These are phyloP conservation scores for Neocrepidodera transversa DNA, from an alignment of 2,888 invertebrate genomes.

Conservation along the genomic window DNA sequence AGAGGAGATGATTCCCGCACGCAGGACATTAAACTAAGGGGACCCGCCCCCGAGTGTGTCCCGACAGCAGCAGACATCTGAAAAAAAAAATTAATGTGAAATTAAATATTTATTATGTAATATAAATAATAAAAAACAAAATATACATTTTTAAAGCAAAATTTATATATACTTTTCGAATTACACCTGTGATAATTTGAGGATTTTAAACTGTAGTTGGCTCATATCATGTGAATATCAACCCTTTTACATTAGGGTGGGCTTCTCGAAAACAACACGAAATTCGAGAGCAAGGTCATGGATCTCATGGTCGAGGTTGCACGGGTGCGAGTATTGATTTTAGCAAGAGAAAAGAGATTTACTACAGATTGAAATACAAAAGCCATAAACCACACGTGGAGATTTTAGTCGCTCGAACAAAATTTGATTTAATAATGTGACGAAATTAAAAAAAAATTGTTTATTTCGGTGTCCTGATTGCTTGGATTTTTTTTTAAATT, in stretches of 20 bases:
- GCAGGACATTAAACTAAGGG: constrained; percentile 69
- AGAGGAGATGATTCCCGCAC: constrained; percentile 69
- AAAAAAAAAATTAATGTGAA: no score
- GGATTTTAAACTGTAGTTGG: no score
- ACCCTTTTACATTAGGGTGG: no score
- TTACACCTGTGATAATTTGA: no score
- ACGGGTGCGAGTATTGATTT: neutral
- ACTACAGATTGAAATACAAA: neutral
- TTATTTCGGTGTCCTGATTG: no score
- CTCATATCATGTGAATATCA: no score
- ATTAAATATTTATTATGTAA: constrained; percentile 3
- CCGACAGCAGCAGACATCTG: constrained; percentile 51
- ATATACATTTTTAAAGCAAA: neutral
- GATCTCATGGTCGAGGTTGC: neutral
- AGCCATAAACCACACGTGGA: neutral
- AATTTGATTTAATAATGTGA: neutral
- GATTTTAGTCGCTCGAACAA: neutral
- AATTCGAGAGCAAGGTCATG: neutral
- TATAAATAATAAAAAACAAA: neutral
- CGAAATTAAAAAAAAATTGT: no score
- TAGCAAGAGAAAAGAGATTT: neutral
- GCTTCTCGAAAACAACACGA: no score
- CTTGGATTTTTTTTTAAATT: no score
- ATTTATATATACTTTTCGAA: no score
- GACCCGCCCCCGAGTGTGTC: constrained; percentile 54